Conservation (phyloP, 2,113 vertebrate genomes). For the Prietella phreatophila region DNA sequence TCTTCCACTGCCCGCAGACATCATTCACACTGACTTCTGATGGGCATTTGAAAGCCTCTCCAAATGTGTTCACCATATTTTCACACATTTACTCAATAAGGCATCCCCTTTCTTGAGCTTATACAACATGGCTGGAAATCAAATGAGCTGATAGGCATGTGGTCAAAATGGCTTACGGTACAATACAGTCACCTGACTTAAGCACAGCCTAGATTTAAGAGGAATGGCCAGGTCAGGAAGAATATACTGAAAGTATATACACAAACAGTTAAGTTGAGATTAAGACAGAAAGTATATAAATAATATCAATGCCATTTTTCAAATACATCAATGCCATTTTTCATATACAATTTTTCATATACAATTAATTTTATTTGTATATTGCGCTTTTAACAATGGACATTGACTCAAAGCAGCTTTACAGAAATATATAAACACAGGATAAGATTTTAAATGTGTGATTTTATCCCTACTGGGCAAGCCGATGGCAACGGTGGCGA, state of each 20-base stretch:
- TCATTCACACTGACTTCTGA: constrained; percentile 51
- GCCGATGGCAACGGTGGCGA: too few species aligned
- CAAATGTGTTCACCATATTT: constrained; percentile 55
- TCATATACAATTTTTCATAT: too few species aligned
- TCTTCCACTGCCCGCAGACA: constrained; percentile 52
- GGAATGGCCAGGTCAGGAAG: not conserved
- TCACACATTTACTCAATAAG: constrained; percentile 59
- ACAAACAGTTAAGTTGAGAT: not conserved
- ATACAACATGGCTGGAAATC: constrained; percentile 52
- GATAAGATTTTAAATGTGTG: too few species aligned
- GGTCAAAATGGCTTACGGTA: constrained; percentile 35
- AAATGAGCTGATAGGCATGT: constrained; percentile 27
- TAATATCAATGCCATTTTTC: not conserved
- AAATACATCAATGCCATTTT: too few species aligned
- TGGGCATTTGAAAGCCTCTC: constrained; percentile 51
- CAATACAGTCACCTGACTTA: not conserved
- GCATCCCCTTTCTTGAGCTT: constrained; percentile 62
- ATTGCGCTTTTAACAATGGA: too few species aligned
- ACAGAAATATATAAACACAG: too few species aligned
- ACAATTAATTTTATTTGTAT: too few species aligned
- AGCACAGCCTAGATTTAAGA: not conserved
- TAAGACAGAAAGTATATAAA: not conserved
- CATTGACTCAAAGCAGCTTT: too few species aligned
- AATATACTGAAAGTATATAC: not conserved
- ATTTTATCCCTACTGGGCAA: too few species aligned